Evolutionary conservation across 2,113 vertebrate species (phyloP).

Genomic region (Sisor rabdophorus): DNA sequence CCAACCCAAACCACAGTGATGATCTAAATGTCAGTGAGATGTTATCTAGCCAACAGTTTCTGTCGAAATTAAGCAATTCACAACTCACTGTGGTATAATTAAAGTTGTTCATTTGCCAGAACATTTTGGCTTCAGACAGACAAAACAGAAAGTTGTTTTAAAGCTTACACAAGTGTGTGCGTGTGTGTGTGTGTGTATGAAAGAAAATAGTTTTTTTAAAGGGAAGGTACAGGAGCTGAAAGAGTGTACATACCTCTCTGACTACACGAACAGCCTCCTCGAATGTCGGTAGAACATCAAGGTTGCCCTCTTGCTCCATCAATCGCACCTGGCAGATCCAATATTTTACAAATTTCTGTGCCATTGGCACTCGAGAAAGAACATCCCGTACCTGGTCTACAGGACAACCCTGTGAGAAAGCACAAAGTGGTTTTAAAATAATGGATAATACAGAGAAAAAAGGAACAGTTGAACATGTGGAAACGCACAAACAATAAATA

Average conservation of each 20-base stretch:
- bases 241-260: constrained; percentile 64
- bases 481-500: no score
- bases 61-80: no score
- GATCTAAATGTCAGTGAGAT: neutral
- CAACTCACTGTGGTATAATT: neutral
- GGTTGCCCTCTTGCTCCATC: constrained; percentile 69
- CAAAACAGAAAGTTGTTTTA: neutral
- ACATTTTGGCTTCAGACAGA: neutral
- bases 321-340: constrained; percentile 86
- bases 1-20: no score
- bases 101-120: neutral
- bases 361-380: constrained; percentile 75
- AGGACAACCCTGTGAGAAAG: constrained; percentile 65
- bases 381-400: constrained; percentile 63
- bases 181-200: neutral
- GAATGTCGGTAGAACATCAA: constrained; percentile 75
- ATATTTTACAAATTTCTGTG: constrained; percentile 83
- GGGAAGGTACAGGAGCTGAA: neutral
- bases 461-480: no score
- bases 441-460: no score
- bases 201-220: neutral
- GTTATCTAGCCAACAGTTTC: neutral
- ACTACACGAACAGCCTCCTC: constrained; percentile 77
- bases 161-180: neutral
- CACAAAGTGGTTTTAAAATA: neutral